Base-by-base conservation (phyloP, 2,888 invertebrate genomes). In the Leptinotarsa haldemani region DNA sequence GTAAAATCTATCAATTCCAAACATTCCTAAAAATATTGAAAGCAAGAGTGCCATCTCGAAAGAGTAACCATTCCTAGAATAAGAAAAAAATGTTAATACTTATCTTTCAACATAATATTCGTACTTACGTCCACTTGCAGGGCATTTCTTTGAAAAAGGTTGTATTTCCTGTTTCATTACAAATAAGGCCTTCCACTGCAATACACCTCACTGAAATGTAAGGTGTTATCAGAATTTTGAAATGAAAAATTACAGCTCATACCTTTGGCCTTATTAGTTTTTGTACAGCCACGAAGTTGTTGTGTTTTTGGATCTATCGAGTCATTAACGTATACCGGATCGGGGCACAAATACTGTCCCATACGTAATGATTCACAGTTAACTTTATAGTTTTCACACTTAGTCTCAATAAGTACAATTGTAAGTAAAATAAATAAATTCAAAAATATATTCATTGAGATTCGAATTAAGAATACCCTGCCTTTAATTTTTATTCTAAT, bases 1-100 rank as follows among this genome's bases (percentile, higher is more conserved):
- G 85, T 99, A 99, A 88, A 99, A 98, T 75, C 99, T 90, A 86
- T 99, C 99, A 30, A 96, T 91, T 20, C 99, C 99, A 89, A 99
- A 97, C 96, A 98, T 97, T 46, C 99, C 99, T 73, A 99, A 90
- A 86, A 99, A 99, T 67, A 99, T 95, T 0, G 99, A 99, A 4
- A 99, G 89, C 50, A 99, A 88, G 63, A 99, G 88, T 0, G 99
- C 94, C 70, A 96, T 95, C 86, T 98, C 97, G 85, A 97, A 93
- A 3, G 95, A 94, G 85, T 97, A 97, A 22, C 97, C 98, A 91
- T 98, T 98, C 73, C 97, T 97, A 88, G 53, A 89, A 82, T 52
- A 58, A 64, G 70, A 50, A 65, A 16, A 16, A 40, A 9, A 16
- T 47, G 16, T 13, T 52, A 46, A 48, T 56, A 65, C 16, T 30